A percentile compares a stretch with the other conserved stretches of the same genome.
Conservation (phyloP, 2,113 vertebrate genomes). For the Megalops atlanticus region DNA sequence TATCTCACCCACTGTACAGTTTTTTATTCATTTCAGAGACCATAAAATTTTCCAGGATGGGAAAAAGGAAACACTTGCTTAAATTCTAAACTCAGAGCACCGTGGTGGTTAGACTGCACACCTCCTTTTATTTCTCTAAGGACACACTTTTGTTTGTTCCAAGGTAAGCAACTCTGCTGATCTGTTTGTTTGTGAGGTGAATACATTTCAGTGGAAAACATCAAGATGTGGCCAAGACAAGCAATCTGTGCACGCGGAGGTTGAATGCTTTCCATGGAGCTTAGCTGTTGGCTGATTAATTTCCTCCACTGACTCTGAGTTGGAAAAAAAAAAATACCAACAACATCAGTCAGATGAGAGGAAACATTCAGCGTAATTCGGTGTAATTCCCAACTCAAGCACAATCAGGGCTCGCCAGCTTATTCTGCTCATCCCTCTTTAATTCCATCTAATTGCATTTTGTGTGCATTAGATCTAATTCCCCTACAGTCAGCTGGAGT, state of each 20-base stretch:
- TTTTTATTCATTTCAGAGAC: too few relatives aligned
- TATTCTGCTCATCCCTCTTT: neutral
- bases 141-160: too few relatives aligned
- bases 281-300: neutral
- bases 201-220: conserved; percentile 5
- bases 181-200: neutral
- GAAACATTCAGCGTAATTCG: neutral
- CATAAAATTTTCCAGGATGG: too few relatives aligned
- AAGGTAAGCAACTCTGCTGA: neutral
- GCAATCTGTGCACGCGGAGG: neutral
- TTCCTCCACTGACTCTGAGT: neutral
- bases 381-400: neutral
- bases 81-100: too few relatives aligned
- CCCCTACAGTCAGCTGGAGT: neutral
- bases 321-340: neutral
- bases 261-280: neutral
- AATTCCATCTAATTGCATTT: conserved; percentile 9
- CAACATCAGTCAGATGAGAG: neutral
- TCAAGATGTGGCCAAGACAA: neutral
- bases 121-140: too few relatives aligned
- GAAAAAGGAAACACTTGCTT: too few relatives aligned
- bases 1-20: too few relatives aligned
- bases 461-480: neutral
- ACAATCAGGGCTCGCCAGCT: neutral
- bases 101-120: too few relatives aligned